Evolutionary conservation across 2,113 vertebrate species (phyloP).

Genomic region (Anolis carolinensis): DNA sequence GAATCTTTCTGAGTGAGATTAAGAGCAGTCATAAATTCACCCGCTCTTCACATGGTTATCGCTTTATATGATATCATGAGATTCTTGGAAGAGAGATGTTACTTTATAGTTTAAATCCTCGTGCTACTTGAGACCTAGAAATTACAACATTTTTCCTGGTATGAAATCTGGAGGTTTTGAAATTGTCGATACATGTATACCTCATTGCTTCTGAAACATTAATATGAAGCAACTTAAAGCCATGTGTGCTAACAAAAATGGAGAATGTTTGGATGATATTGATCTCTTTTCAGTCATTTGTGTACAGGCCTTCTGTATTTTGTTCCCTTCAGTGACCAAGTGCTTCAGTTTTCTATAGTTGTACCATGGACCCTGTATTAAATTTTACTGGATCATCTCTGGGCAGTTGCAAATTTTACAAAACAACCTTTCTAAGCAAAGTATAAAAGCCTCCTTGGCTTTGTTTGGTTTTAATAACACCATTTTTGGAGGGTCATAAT

Average conservation of each 20-base stretch:
- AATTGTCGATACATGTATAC: neutral
- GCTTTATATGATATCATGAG: neutral
- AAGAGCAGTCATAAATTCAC: neutral
- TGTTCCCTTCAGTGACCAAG: neutral
- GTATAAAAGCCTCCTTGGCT: neutral
- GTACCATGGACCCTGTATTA: neutral
- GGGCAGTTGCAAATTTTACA: neutral
- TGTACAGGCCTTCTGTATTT: neutral
- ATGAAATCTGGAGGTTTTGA: neutral
- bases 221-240: neutral
- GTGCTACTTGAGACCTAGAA: neutral
- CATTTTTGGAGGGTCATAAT: neutral
- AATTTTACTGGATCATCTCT: neutral
- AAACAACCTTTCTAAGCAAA: neutral
- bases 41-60: neutral
- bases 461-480: neutral
- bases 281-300: neutral
- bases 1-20: neutral
- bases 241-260: neutral
- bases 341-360: neutral
- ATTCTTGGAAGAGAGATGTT: too few species aligned
- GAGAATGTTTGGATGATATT: neutral
- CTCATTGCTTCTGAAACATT: neutral
- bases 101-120: too few species aligned
- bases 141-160: neutral